Conservation (phyloP, 2,797 vertebrate species). For the Hydrophis major region DNA sequence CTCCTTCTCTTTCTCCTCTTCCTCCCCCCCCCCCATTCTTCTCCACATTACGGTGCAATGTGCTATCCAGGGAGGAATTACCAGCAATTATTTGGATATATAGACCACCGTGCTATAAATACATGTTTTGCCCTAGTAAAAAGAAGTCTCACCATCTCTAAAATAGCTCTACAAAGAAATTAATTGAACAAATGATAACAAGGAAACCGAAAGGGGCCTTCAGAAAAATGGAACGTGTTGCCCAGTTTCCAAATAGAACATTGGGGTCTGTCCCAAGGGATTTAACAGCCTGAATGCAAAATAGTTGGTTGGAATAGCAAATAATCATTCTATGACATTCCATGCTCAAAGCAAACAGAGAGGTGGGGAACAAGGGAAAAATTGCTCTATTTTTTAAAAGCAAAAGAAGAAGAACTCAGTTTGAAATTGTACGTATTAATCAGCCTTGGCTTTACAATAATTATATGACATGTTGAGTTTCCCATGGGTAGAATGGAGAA, state of each 20-base stretch:
- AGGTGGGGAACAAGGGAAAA: not conserved
- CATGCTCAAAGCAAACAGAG: not conserved
- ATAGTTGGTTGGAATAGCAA: not conserved
- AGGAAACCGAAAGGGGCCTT: not conserved
- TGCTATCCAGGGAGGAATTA: not conserved
- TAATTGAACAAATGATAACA: not conserved
- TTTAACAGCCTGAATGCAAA: not conserved
- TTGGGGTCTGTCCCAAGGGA: not conserved
- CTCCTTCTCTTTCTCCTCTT: rapidly evolving
- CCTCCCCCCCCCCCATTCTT: no score
- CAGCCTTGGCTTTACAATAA: not conserved
- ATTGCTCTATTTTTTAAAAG: slow-evolving; percentile 3
- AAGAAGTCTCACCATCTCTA: not conserved
- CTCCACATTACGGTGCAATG: not conserved
- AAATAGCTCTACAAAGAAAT: not conserved
- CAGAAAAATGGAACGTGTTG: no score
- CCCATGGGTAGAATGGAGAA: not conserved
- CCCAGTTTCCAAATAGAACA: not conserved
- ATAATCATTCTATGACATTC: not conserved
- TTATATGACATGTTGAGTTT: not conserved
- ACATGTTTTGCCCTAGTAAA: not conserved
- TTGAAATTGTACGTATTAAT: not conserved
- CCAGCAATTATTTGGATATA: not conserved
- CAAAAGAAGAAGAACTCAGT: not conserved
- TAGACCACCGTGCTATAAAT: not conserved